Evolutionary conservation across 2,797 vertebrate genomes (phyloP).

Genomic region (Cuniculus paca): DNA sequence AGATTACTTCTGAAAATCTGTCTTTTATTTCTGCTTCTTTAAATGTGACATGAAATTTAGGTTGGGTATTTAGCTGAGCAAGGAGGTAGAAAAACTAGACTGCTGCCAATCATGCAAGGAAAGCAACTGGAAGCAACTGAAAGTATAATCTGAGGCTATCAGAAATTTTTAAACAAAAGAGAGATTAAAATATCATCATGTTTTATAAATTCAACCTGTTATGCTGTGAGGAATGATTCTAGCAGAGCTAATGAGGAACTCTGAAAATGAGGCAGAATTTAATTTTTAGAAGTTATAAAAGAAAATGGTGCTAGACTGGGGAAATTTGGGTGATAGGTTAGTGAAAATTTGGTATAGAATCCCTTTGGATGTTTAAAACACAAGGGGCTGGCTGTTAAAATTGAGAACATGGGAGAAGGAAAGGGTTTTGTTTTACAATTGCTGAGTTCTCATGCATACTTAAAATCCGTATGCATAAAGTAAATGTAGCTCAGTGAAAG

Average conservation of each 20-base stretch:
- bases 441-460: background rate
- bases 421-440: background rate
- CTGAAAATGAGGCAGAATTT: background rate
- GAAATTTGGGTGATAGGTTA: background rate
- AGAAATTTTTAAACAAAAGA: slow-evolving; percentile 1
- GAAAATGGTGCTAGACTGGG: background rate
- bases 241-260: background rate
- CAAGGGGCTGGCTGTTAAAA: background rate
- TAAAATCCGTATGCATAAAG: background rate
- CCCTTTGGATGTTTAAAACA: background rate
- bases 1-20: background rate
- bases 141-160: background rate
- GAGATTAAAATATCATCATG: slow-evolving; percentile 5
- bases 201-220: slow-evolving; percentile 20
- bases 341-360: background rate
- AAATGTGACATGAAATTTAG: background rate
- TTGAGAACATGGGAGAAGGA: background rate
- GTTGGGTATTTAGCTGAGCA: background rate
- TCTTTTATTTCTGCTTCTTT: background rate
- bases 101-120: background rate
- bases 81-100: background rate
- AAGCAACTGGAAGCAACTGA: background rate
- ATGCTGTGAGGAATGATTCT: background rate
- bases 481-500: background rate
- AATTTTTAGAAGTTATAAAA: background rate